phyloP scores from a whole-genome alignment of 2,797 vertebrate species.

The Anableps anableps region DNA sequence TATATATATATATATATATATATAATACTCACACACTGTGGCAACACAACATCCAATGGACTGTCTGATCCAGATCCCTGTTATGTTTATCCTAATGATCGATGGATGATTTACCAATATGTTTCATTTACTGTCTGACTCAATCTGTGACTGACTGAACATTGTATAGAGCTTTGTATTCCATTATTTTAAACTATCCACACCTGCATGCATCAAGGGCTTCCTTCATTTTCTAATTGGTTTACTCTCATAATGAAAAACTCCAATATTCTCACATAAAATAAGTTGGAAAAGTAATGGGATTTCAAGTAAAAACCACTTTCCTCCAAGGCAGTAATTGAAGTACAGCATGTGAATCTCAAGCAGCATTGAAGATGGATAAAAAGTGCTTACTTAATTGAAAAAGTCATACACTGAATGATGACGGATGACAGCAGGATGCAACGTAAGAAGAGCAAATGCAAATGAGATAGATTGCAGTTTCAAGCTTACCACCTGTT shows the following conservation, averaged over 20 bases:
- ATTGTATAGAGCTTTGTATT: constrained; percentile 19
- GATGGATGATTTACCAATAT: constrained; percentile 23
- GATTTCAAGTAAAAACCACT: constrained; percentile 56
- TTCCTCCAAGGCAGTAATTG: constrained; percentile 36
- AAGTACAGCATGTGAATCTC: constrained; percentile 40
- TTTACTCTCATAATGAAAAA: constrained; percentile 54
- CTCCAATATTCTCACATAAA: constrained; percentile 46
- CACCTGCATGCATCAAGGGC: constrained; percentile 36
- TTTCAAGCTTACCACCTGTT: constrained; percentile 44
- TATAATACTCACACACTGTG: too few relatives aligned
- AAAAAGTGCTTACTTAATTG: constrained; percentile 46
- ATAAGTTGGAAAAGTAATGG: constrained; percentile 65
- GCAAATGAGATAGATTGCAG: background rate
- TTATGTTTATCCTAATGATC: constrained; percentile 41
- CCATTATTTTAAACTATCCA: constrained; percentile 25
- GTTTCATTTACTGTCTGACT: constrained; percentile 15
- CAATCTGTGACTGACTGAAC: background rate
- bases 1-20: too few relatives aligned
- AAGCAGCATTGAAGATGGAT: constrained; percentile 58
- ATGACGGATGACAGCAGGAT: constrained; percentile 34
- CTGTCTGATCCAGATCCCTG: constrained; percentile 56
- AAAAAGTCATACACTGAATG: constrained; percentile 40
- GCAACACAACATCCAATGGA: constrained; percentile 26
- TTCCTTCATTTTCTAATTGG: constrained; percentile 62
- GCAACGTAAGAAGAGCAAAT: constrained; percentile 8